Percentiles rank a stretch among this genome's conserved stretches.
phyloP scores from a whole-genome alignment of 2,888 invertebrate species.

The Crocallis elinguaria region DNA sequence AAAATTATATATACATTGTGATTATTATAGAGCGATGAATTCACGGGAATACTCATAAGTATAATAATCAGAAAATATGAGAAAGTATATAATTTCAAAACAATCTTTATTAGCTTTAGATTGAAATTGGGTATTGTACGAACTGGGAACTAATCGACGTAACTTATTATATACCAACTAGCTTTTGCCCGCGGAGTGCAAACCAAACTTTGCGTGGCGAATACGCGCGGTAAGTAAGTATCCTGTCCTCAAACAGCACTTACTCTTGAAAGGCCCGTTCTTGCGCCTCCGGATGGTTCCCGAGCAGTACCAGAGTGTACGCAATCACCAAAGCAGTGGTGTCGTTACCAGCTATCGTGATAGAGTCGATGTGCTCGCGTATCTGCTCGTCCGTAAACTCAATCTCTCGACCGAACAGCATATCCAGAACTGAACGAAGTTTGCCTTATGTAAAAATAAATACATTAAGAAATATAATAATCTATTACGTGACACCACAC shows the following conservation, averaged over 20 bases:
- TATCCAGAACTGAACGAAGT: constrained; percentile 70
- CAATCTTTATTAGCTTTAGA: too few relatives aligned
- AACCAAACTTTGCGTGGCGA: too few relatives aligned
- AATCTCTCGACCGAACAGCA: constrained; percentile 74
- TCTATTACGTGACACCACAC: constrained; percentile 4
- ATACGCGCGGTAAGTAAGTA: not conserved
- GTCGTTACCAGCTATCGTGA: constrained; percentile 85
- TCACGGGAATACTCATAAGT: too few relatives aligned
- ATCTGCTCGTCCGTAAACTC: constrained; percentile 83
- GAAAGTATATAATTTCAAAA: too few relatives aligned
- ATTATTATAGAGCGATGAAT: too few relatives aligned
- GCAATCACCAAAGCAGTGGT: constrained; percentile 79
- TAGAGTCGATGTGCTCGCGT: constrained; percentile 85
- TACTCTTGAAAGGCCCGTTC: constrained; percentile 63
- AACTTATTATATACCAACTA: too few relatives aligned
- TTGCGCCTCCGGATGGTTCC: constrained; percentile 67
- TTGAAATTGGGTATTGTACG: too few relatives aligned
- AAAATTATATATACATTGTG: too few relatives aligned
- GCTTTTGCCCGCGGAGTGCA: too few relatives aligned
- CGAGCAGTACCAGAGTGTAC: constrained; percentile 75
- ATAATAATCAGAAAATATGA: too few relatives aligned
- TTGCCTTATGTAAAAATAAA: constrained; percentile 64
- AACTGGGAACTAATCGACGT: too few relatives aligned
- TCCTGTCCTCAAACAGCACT: constrained; percentile 43
- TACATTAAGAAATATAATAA: not conserved